Conservation (phyloP, 2,888 invertebrate genomes). For the Sympetrum striolatum region DNA sequence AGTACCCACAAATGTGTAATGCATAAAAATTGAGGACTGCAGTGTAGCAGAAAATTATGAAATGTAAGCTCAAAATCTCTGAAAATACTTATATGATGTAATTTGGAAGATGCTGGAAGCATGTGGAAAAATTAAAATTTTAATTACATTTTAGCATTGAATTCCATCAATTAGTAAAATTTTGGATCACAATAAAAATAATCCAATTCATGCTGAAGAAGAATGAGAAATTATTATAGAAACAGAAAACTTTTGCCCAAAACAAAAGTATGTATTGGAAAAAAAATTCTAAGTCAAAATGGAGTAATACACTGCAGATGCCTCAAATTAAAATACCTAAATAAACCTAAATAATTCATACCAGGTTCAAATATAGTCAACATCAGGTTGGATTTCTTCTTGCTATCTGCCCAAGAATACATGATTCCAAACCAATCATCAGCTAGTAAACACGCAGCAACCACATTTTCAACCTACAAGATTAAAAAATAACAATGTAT, state of each 20-base stretch:
- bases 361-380: constrained; percentile 82
- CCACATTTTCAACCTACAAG: constrained; percentile 81
- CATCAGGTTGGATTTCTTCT: constrained; percentile 92
- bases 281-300: not conserved
- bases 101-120: no score
- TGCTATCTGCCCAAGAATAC: constrained; percentile 91
- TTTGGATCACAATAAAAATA: no score
- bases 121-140: no score
- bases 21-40: no score
- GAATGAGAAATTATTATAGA: no score
- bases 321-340: not conserved
- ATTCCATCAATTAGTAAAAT: no score
- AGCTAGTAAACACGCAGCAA: constrained; percentile 83
- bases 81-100: no score
- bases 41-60: no score
- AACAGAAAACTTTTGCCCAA: not conserved
- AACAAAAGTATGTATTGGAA: not conserved
- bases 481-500: not conserved
- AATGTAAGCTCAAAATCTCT: no score
- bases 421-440: constrained; percentile 94
- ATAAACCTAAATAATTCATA: constrained; percentile 49
- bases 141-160: no score
- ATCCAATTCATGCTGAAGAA: no score
- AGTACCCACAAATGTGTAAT: no score
- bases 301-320: not conserved